A percentile compares a stretch with the other conserved stretches of the same genome.
phyloP scores from a whole-genome alignment of 2,113 vertebrate species.

The Grallaria varia region DNA sequence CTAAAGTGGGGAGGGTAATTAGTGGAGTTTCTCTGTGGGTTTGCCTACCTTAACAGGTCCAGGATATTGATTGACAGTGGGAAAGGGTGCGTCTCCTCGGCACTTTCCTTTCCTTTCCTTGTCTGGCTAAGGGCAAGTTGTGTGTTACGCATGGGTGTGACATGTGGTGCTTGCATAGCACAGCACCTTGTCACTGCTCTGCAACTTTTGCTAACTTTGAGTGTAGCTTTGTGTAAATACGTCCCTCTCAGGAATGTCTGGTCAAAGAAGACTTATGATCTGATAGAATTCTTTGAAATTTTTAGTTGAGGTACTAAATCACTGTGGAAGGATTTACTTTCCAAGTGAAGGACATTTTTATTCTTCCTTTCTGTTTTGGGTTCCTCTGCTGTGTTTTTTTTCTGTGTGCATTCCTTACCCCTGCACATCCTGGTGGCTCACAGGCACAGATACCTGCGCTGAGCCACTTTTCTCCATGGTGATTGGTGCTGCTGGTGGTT shows the following conservation, averaged over 20 bases:
- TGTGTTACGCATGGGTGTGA: slow-evolving; percentile 10
- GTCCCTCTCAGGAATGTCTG: not conserved
- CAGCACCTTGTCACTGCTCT: not conserved
- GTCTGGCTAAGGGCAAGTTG: slow-evolving; percentile 38
- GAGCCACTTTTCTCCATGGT: not conserved
- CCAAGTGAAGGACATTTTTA: not conserved
- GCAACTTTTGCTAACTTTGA: not conserved
- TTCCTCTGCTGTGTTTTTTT: not conserved
- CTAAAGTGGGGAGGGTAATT: not conserved
- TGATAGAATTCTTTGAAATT: not conserved
- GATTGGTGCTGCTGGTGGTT: not conserved
- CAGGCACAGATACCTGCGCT: not conserved
- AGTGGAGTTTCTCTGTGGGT: slow-evolving; percentile 11
- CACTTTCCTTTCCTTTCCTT: slow-evolving; percentile 47
- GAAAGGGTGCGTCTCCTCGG: slow-evolving; percentile 24
- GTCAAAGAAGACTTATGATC: not conserved
- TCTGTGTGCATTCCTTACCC: not conserved
- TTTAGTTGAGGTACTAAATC: not conserved
- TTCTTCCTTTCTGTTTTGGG: not conserved
- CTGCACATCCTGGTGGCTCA: not conserved
- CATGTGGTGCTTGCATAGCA: not conserved
- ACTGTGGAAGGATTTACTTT: not conserved
- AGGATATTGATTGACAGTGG: slow-evolving; percentile 38
- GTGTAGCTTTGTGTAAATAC: not conserved
- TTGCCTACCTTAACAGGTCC: slow-evolving; percentile 38